phyloP scores from a whole-genome alignment of 2,888 invertebrate species.

The Euphydryas editha region DNA sequence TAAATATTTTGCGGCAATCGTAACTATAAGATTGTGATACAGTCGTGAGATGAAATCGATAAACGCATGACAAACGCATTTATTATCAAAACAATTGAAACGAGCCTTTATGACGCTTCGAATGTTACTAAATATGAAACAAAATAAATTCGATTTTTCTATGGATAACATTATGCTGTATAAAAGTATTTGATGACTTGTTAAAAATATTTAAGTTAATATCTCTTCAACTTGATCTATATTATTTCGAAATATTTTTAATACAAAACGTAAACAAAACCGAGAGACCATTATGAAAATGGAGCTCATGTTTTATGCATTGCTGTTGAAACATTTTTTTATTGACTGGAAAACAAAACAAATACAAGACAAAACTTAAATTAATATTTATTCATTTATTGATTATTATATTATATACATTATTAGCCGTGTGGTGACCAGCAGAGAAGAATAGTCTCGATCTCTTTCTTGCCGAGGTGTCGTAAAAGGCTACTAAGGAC shows the following conservation, averaged over 20 bases:
- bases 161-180: constrained; percentile 18
- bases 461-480: no score
- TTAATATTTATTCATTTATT: no score
- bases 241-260: not conserved
- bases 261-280: not conserved
- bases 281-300: no score
- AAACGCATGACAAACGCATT: constrained; percentile 61
- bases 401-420: no score
- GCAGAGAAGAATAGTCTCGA: no score
- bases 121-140: constrained; percentile 16
- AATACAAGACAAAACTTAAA: no score
- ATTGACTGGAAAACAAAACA: no score
- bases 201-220: constrained; percentile 34
- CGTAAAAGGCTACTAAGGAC: no score
- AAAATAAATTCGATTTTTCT: constrained; percentile 13
- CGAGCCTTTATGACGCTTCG: constrained; percentile 39
- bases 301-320: no score
- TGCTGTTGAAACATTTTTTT: no score
- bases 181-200: constrained; percentile 32
- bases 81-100: constrained; percentile 57
- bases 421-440: no score
- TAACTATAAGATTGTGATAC: constrained; percentile 44
- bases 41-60: constrained; percentile 62
- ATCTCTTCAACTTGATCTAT: not conserved
- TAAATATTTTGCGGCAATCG: constrained; percentile 75